Base-by-base conservation (phyloP, 2,888 invertebrate species). In the Eupithecia exiguata region DNA sequence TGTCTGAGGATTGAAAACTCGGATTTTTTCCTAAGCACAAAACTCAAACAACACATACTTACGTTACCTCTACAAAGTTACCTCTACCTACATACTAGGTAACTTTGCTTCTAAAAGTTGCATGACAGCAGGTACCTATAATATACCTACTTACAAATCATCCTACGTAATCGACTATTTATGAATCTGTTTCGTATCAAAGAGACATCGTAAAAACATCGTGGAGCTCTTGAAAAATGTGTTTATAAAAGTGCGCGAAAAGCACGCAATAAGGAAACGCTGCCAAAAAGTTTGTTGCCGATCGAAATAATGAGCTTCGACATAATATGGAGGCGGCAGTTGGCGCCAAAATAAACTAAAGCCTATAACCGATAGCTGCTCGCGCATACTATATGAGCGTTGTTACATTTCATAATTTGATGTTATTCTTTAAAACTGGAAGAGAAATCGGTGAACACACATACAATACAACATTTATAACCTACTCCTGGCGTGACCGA, bases 261-360 rank as follows among this genome's bases (percentile, higher is more conserved):
- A 77, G 68, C 53, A 77, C 68, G 49, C 69, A 71, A 69, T 71
- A 75, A 74, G 77, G 76, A 78, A 79, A 74, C 79, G 79, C 72
- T 84, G 83, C 84, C 84, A 84, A 84, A 82, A 82, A 82, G 84
- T 79, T 77, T 69, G 74, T 76, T 70, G 78, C 71, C 80, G 79
- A 82, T 81, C 79, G 79, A 81, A 83, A 82, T 83, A 80, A 82
- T 83, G 72, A 71, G 74, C 74, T 75, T 76, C 74, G 77, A 79
- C 79, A 78, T 77, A 77, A 78, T 77, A 77, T 80, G 78, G 82
- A 81, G 79, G 79, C 79, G 74, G 79, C 79, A 75, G 81, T 86
- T 85, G 84, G 85, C 87, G 86, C 86, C 84, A 86, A 87, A 87
- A 86, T 85, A 84, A 86, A 84, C 81, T 66, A 14, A 38, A 66